These are phyloP conservation scores for Bombus soroeensis DNA, from an alignment of 1,140 invertebrate genomes.

Conservation along the genomic window DNA sequence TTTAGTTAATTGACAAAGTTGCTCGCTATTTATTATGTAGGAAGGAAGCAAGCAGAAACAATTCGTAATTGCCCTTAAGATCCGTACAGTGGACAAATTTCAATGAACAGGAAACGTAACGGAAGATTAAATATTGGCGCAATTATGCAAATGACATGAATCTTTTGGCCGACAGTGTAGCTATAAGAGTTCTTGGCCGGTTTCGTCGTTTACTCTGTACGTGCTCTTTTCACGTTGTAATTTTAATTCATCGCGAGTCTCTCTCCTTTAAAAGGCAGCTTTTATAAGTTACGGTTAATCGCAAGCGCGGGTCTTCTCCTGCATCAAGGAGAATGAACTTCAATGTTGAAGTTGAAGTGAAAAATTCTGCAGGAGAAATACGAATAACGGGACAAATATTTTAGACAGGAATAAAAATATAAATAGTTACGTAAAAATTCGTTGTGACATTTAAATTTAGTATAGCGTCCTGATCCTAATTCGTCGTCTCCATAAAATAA, in stretches of 20 bases:
- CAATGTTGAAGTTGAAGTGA: not conserved
- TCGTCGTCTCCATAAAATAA: not conserved
- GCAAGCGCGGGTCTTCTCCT: not conserved
- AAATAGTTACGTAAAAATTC: not conserved
- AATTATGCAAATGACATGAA: not conserved
- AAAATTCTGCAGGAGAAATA: not conserved
- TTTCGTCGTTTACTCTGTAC: too few relatives aligned
- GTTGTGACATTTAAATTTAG: too few relatives aligned
- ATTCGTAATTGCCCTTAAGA: not conserved
- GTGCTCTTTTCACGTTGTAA: not conserved
- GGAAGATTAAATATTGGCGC: not conserved
- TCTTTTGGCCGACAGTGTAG: not conserved
- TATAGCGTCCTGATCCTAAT: not conserved
- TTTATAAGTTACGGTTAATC: conserved; percentile 15
- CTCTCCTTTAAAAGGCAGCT: not conserved
- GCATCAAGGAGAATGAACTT: not conserved
- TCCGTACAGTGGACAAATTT: not conserved
- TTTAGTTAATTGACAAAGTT: not conserved
- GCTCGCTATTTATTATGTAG: not conserved
- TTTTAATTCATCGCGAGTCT: conserved; percentile 4
- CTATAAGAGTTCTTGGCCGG: not conserved
- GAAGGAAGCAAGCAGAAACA: too few relatives aligned
- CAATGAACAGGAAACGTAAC: not conserved
- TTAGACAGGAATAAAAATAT: not conserved
- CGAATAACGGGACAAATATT: not conserved